phyloP scores from a whole-genome alignment of 2,113 vertebrate species.

The Coryphaenoides rupestris region DNA sequence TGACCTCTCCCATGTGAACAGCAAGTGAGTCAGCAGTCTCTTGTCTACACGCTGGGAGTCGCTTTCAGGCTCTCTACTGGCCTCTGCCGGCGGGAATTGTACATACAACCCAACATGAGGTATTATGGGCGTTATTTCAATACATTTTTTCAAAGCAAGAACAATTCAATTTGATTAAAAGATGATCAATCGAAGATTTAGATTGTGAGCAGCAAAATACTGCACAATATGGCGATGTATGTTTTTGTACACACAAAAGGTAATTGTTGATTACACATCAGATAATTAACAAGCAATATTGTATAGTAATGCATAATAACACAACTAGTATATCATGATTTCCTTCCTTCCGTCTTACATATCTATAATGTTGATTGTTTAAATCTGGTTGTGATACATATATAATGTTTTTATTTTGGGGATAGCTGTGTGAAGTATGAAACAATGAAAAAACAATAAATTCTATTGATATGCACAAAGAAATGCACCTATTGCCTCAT shows the following conservation, averaged over 20 bases:
- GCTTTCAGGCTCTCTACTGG: conserved; percentile 39
- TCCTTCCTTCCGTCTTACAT: no score
- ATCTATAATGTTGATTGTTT: no score
- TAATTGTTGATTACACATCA: no score
- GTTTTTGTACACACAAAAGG: no score
- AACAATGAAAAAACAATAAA: not conserved
- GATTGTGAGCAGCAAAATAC: no score
- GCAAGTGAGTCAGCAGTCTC: conserved; percentile 58
- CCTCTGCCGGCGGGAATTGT: conserved; percentile 46
- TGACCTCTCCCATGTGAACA: conserved; percentile 3
- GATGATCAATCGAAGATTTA: no score
- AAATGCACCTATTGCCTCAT: no score
- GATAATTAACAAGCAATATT: no score
- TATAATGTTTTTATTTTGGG: not conserved
- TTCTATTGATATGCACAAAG: not conserved
- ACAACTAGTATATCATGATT: no score
- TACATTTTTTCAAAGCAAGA: not conserved
- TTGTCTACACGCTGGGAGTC: not conserved
- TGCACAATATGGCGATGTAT: no score
- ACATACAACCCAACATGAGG: conserved; percentile 11
- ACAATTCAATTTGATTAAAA: not conserved
- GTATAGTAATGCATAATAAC: no score
- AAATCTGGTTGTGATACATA: not conserved
- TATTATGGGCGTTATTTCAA: not conserved
- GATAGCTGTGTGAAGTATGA: not conserved